These are phyloP conservation scores for Tauraco hartlaubi DNA, from an alignment of 2,797 vertebrate genomes.

Conservation along the genomic window DNA sequence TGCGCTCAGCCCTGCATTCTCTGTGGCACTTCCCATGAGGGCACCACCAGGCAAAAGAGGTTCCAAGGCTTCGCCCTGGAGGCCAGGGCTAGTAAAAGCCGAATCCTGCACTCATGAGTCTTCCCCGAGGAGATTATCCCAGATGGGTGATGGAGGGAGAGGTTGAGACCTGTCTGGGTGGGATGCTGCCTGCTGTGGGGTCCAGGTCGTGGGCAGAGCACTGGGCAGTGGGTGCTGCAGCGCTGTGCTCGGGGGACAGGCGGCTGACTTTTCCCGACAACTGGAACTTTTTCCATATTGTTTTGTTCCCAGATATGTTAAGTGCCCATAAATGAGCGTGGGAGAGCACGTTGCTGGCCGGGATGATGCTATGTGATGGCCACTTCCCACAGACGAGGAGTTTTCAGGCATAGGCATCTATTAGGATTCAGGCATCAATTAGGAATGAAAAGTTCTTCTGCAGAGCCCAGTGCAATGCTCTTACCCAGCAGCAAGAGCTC, in stretches of 20 bases:
- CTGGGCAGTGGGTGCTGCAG: not conserved
- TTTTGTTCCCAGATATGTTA: not conserved
- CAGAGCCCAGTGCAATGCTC: not conserved
- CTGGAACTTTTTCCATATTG: not conserved
- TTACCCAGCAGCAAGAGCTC: not conserved
- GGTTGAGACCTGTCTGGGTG: not conserved
- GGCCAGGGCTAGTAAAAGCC: not conserved
- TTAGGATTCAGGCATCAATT: not conserved
- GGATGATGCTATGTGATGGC: not conserved
- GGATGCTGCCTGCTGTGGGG: not conserved
- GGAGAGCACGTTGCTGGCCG: fast-evolving
- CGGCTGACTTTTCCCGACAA: not conserved
- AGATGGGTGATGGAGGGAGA: constrained; percentile 4
- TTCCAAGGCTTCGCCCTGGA: not conserved
- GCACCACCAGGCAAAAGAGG: not conserved
- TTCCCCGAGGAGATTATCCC: not conserved
- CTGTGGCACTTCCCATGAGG: not conserved
- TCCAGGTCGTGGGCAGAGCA: not conserved
- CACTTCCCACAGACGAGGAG: not conserved
- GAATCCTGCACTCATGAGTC: not conserved
- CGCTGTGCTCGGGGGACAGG: fast-evolving
- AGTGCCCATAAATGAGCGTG: not conserved
- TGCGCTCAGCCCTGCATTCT: not conserved
- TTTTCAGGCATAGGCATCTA: not conserved
- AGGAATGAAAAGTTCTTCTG: not conserved